Conservation (phyloP, 1,140 invertebrate species). For the Phthorimaea operculella region DNA sequence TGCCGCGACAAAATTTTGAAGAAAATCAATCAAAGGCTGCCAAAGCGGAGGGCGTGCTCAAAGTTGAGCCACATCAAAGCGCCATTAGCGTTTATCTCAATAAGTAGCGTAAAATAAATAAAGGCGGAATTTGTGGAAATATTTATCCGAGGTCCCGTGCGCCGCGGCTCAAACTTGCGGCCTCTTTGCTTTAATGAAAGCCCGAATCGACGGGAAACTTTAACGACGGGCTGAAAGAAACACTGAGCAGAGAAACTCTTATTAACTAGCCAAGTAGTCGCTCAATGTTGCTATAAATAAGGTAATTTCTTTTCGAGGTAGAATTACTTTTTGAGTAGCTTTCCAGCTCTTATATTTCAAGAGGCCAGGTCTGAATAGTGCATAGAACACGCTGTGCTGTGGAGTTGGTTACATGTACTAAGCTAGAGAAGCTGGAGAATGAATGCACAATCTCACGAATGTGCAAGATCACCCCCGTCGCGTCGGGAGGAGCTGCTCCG, state of each 20-base stretch:
- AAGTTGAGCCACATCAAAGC: conserved; percentile 58
- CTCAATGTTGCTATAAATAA: conserved; percentile 1
- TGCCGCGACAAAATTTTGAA: conserved; percentile 30
- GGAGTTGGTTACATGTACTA: background rate
- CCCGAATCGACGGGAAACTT: conserved; percentile 43
- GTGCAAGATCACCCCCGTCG: no score
- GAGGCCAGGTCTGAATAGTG: background rate
- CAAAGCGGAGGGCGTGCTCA: conserved; percentile 46
- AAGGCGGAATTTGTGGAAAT: conserved; percentile 55
- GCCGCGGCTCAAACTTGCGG: conserved; percentile 39
- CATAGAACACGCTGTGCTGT: background rate
- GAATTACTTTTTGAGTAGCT: background rate
- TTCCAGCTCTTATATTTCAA: background rate
- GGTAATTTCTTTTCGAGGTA: background rate
- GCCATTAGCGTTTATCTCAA: conserved; percentile 62
- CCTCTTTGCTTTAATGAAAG: conserved; percentile 59
- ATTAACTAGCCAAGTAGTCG: conserved; percentile 4
- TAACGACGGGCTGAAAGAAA: conserved; percentile 42
- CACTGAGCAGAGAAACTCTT: background rate
- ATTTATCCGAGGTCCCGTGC: conserved; percentile 44
- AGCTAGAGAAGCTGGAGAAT: background rate
- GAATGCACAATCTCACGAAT: background rate
- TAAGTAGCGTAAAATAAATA: conserved; percentile 57
- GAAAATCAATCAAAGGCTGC: conserved; percentile 56
- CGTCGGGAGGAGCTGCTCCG: background rate